These are phyloP conservation scores for Drosophila jambulina DNA, from an alignment of 1,140 invertebrate genomes.

Conservation along the genomic window DNA sequence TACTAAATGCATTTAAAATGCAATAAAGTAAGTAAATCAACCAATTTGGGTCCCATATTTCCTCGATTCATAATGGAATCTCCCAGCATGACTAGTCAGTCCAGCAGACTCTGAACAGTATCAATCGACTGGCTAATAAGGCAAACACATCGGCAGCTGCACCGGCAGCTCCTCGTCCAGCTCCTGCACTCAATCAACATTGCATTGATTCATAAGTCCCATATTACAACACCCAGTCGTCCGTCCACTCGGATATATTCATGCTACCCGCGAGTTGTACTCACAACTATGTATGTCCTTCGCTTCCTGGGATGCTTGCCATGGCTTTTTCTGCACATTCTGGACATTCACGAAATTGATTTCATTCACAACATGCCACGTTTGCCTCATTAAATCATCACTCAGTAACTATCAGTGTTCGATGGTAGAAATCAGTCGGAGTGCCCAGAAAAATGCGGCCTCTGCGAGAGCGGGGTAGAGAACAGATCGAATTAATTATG, in stretches of 20 bases:
- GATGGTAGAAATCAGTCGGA: slow-evolving; percentile 74
- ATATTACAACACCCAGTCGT: slow-evolving; percentile 50
- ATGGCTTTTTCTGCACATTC: slow-evolving; percentile 65
- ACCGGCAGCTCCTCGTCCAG: neutral
- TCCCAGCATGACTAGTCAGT: slow-evolving; percentile 11
- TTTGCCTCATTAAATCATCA: slow-evolving; percentile 84
- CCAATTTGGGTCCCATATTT: neutral
- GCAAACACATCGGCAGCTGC: slow-evolving; percentile 43
- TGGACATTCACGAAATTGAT: slow-evolving; percentile 82
- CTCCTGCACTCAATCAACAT: slow-evolving; percentile 50
- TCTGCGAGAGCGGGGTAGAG: neutral
- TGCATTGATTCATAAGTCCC: slow-evolving; percentile 55
- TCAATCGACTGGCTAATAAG: slow-evolving; percentile 42
- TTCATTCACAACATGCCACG: slow-evolving; percentile 84
- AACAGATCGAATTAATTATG: slow-evolving; percentile 78
- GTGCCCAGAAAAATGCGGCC: slow-evolving; percentile 58
- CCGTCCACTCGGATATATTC: slow-evolving; percentile 26
- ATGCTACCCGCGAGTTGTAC: slow-evolving; percentile 15
- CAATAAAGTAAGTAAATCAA: neutral
- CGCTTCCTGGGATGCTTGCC: slow-evolving; percentile 46
- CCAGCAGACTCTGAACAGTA: slow-evolving; percentile 3
- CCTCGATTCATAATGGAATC: slow-evolving; percentile 12
- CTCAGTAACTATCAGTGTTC: slow-evolving; percentile 82
- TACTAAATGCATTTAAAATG: no score
- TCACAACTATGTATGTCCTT: slow-evolving; percentile 30